Conservation (phyloP, 2,113 vertebrate species). For the Serilophus lunatus region DNA sequence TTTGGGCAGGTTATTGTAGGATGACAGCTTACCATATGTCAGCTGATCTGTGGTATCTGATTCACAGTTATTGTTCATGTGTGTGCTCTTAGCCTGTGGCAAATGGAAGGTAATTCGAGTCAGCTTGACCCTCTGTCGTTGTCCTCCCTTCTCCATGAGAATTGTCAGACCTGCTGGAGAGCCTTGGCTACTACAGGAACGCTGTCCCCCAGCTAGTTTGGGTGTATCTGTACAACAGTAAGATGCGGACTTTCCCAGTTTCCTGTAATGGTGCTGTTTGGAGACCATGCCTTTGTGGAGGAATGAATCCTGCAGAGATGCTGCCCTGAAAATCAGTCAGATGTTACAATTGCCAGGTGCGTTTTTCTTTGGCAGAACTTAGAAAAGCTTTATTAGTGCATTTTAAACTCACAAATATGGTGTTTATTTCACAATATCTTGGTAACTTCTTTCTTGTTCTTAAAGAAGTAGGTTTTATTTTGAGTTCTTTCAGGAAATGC, state of each 20-base stretch:
- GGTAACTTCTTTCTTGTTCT: background rate
- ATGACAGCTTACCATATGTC: constrained; percentile 54
- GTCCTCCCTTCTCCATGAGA: constrained; percentile 16
- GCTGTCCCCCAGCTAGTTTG: background rate
- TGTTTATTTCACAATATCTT: background rate
- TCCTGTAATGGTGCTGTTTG: background rate
- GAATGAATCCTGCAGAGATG: background rate
- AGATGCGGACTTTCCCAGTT: background rate
- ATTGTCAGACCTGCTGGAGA: constrained; percentile 25
- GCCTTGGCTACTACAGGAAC: background rate
- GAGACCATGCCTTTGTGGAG: background rate
- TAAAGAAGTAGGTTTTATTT: background rate
- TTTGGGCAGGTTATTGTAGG: constrained; percentile 25
- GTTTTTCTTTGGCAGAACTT: background rate
- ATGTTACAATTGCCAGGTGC: background rate
- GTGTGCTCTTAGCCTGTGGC: constrained; percentile 46
- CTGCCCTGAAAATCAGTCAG: background rate
- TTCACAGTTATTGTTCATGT: constrained; percentile 52
- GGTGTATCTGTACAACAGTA: background rate
- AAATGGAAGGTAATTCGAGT: constrained; percentile 63
- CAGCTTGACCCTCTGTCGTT: constrained; percentile 51
- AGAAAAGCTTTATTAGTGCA: background rate
- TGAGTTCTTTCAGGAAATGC: background rate
- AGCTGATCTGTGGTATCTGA: constrained; percentile 63
- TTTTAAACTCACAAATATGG: background rate